Evolutionary conservation across 37 sponge, comb jelly and placozoan genomes (phyloP), one percentile per base, ranked within the genome.

Genomic region (Cliona cf. orientalis): DNA sequence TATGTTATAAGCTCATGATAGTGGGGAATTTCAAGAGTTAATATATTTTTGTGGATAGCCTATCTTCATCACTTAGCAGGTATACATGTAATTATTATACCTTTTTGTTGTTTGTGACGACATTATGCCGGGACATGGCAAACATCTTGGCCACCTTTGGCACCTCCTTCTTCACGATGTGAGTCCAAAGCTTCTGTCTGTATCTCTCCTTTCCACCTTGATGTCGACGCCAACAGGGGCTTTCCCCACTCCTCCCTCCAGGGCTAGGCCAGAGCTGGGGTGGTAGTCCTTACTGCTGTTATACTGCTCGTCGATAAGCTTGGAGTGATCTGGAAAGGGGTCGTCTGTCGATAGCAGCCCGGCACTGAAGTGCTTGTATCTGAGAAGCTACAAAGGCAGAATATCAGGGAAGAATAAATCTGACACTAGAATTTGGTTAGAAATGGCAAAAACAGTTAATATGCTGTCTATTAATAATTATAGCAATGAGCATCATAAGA

Each of bases 151-250:
- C 91, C 76, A 86, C 81, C 83, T 86, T 94, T 1, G 94, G 94
- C 2, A 94, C 74, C 46, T 94, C 94, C 66, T 90, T 94, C 84
- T 90, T 94, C 19, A 58, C 75, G 34, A 94, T 94, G 83, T 83
- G 87, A n/a, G 82, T 53, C 91, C 91, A 94, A 26, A 94, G 75
- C 35, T 83, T 83, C 19, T 79, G 38, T 17, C 79, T 17, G 43
- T 88, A 67, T n/a, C 36, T 22, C 65, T 75, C 75, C 59, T 56
- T 86, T 69, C 78, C 82, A 12, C 69, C 25, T 22, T 56, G 36
- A n/a, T 7, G 43, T 59, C 60, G 23, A 29, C 22, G 38, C 58
- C 1, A 63, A 38, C 67, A 33, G 58, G 26, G 58, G 77, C 39
- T 42, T 34, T 45, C 46, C 43, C 44, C 58, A 42, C 37, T 59